Conservation (phyloP, 35 echinoderm and acorn worm species). For the Ptychodera flava region DNA sequence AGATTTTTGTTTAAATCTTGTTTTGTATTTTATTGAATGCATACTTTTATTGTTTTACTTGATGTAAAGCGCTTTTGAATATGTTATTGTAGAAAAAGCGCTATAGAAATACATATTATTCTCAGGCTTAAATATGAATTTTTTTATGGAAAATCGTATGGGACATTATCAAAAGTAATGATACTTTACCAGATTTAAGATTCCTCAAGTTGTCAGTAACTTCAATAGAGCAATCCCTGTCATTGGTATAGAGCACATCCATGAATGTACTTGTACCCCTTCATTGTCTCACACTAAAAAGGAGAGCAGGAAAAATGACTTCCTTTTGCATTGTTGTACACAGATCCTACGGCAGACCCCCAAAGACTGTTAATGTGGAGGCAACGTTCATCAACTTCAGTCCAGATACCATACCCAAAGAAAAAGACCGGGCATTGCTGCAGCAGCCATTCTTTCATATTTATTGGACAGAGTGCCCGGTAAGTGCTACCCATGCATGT, state of each 20-base stretch:
- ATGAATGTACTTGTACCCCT: not conserved
- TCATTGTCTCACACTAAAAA: not conserved
- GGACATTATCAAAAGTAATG: too few species aligned
- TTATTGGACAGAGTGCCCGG: conserved; percentile 92
- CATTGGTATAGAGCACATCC: not conserved
- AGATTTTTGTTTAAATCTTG: too few species aligned
- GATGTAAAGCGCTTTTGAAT: too few species aligned
- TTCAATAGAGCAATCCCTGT: not conserved
- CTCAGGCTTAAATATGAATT: too few species aligned
- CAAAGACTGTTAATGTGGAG: conserved; percentile 70
- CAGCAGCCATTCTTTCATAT: conserved; percentile 80
- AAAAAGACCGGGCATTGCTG: conserved; percentile 64
- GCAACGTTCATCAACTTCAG: conserved; percentile 84
- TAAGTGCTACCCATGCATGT: conserved; percentile 19
- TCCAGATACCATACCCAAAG: conserved; percentile 49
- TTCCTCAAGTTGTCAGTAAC: too few species aligned
- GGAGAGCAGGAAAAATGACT: not conserved
- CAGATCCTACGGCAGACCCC: conserved; percentile 77
- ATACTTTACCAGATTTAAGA: too few species aligned
- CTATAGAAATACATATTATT: too few species aligned
- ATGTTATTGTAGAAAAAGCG: too few species aligned
- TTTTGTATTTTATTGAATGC: too few species aligned
- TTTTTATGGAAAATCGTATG: too few species aligned
- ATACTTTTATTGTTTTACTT: too few species aligned
- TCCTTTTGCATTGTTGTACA: not conserved